Base-by-base conservation (phyloP, 2,797 vertebrate genomes). In the Acridotheres tristis region DNA sequence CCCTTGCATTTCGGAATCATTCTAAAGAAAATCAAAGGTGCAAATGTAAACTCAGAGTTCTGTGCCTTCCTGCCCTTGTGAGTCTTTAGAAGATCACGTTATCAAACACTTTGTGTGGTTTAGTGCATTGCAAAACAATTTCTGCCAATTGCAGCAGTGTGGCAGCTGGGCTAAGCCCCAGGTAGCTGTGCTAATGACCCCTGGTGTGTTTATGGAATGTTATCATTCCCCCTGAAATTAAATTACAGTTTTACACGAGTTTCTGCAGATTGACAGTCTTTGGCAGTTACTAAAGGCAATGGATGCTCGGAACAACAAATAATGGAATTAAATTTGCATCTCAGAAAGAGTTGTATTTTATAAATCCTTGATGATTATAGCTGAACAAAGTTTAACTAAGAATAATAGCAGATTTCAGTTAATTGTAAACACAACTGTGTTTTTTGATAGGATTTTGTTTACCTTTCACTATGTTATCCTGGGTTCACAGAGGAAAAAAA, bases 191-290 rank as follows among this genome's bases (percentile, higher is more conserved):
- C 81, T 93, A 80, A 86, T 89, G 85, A 96, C 89, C 92, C 85
- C 83, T 63, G 58, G 42, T 50, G 42, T 66, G 67, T 80, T 85
- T 88, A 27, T 75, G 34, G 5, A 50, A 53, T 40, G 57, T 40
- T 73, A 50, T 20, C 62, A 82, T 92, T 90, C 48, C 38, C 51
- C 47, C 50, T 54, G 86, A 96, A 97, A 94, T 85, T 63, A 55
- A 95, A 42, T 26, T 84, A 89, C 21, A 45, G 29, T 71, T 93
- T 73, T 71, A 63, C 43, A 63, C 76, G 50, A 87, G 67, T 62
- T 94, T 94, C 92, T 96, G 81, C 43, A 95, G 72, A 55, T 12
- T 88, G 86, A 53, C 80, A 50, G 40, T n/a, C 67, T 89, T 89
- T 53, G 94, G 65, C 47, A 90, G 42, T 34, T 90, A 67, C 51